These are phyloP conservation scores for Dione juno DNA, from an alignment of 2,888 invertebrate genomes.

Conservation along the genomic window DNA sequence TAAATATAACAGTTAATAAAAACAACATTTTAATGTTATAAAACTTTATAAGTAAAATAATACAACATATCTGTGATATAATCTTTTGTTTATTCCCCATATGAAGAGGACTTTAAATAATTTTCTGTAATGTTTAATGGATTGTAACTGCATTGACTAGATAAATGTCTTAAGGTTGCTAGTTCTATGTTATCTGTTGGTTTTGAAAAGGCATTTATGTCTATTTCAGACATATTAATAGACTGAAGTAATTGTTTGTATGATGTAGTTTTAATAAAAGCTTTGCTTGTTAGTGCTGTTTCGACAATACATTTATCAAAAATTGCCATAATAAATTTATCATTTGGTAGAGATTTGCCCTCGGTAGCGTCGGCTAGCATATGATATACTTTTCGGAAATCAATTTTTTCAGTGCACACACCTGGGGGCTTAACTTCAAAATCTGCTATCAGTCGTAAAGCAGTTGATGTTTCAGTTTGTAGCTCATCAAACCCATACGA, in stretches of 20 bases:
- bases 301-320: conserved; percentile 68
- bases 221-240: conserved; percentile 55
- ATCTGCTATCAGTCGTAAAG: conserved; percentile 69
- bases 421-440: conserved; percentile 63
- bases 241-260: conserved; percentile 54
- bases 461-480: conserved; percentile 63
- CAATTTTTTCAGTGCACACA: conserved; percentile 55
- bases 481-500: conserved; percentile 57
- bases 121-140: conserved; percentile 64
- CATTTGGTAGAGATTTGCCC: conserved; percentile 62
- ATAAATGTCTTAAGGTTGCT: conserved; percentile 56
- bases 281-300: conserved; percentile 63
- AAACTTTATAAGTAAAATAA: not conserved
- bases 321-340: conserved; percentile 52
- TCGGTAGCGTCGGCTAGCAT: conserved; percentile 71
- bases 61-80: not conserved
- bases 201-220: conserved; percentile 52
- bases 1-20: not conserved
- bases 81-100: not conserved
- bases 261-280: conserved; percentile 55
- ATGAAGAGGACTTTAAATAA: conserved; percentile 51
- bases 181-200: conserved; percentile 57
- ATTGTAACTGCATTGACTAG: conserved; percentile 62
- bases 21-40: not conserved
- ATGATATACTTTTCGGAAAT: conserved; percentile 66